phyloP scores from a whole-genome alignment of 2,113 vertebrate species.

The Cavia aperea region DNA sequence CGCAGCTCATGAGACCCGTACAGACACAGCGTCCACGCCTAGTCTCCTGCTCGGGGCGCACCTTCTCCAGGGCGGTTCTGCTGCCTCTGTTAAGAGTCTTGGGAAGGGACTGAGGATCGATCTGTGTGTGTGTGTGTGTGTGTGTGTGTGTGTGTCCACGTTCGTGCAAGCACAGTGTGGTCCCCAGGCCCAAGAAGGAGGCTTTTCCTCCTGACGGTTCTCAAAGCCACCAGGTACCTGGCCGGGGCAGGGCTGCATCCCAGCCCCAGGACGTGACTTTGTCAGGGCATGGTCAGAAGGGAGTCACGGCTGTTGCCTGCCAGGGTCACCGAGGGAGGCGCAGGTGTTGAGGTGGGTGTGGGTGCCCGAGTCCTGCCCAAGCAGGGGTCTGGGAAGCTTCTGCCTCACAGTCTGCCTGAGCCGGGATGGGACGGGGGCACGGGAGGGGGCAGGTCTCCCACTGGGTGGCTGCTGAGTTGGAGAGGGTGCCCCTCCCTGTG shows the following conservation, averaged over 20 bases:
- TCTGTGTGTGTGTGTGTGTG: neutral
- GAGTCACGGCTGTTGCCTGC: neutral
- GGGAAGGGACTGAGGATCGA: neutral
- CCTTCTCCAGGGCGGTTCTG: neutral
- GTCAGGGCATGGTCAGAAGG: neutral
- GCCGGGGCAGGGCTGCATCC: neutral
- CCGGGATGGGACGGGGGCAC: neutral
- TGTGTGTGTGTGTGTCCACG: too few relatives aligned
- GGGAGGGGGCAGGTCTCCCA: too few relatives aligned
- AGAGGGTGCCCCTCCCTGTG: neutral
- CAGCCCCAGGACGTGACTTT: too few relatives aligned
- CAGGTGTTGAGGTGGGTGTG: too few relatives aligned
- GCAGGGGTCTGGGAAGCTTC: neutral
- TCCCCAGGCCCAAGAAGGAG: too few relatives aligned
- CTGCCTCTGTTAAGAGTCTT: neutral
- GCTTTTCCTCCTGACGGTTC: neutral
- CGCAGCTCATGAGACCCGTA: neutral
- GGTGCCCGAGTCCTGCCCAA: accelerated
- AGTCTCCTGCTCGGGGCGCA: too few relatives aligned
- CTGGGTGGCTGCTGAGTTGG: accelerated
- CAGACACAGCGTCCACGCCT: too few relatives aligned
- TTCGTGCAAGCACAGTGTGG: too few relatives aligned
- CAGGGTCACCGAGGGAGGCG: neutral
- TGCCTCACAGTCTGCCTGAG: too few relatives aligned
- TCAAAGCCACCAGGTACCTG: neutral